Evolutionary conservation across 2,888 invertebrate genomes (phyloP), one percentile per base, ranked within the genome.

Genomic region (Ligdia adustata): DNA sequence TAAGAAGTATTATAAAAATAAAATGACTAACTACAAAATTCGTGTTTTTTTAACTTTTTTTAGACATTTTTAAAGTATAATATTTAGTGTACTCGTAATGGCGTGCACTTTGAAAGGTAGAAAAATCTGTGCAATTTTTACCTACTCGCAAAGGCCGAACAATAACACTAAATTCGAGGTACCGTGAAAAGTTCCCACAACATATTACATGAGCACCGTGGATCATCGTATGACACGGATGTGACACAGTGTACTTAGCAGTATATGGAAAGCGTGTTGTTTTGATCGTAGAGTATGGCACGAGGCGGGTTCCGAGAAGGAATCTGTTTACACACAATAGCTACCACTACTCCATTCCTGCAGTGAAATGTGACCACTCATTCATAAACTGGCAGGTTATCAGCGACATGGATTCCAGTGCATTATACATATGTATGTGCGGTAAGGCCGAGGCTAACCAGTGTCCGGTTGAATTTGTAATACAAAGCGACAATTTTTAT

Each of bases 351-450:
- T 16, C 2, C 37, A 37, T 48, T 48, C 48, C 48, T 44, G 39
- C 50, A 73, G 7, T 81, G 82, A 75, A 70, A 74, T 57, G 61
- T 48, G 67, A 69, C 71, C 79, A 68, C 47, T 66, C 85, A 85
- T 85, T 85, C 85, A 86, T 81, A 75, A 79, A 78, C 20, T 6
- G 18, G 24, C 15, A 39, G 26, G 20, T 29, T 26, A 29, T n/a
- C 15, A n/a, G n/a, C n/a, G 13, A 28, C 22, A 32, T 22, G 29
- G 4, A 51, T 46, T 41, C 41, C 45, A 41, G 22, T 42, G 16
- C 24, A 13, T 37, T 7, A 28, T 27, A 20, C 22, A 4, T n/a
- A n/a, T n/a, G n/a, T n/a, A 3, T 9, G 1, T 12, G 12, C 18
- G 4, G 6, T 4, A 27, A 27, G n/a, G 16, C 9, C 9, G 16